Base-by-base conservation (phyloP, 2,113 vertebrate genomes). In the Lophius piscatorius region DNA sequence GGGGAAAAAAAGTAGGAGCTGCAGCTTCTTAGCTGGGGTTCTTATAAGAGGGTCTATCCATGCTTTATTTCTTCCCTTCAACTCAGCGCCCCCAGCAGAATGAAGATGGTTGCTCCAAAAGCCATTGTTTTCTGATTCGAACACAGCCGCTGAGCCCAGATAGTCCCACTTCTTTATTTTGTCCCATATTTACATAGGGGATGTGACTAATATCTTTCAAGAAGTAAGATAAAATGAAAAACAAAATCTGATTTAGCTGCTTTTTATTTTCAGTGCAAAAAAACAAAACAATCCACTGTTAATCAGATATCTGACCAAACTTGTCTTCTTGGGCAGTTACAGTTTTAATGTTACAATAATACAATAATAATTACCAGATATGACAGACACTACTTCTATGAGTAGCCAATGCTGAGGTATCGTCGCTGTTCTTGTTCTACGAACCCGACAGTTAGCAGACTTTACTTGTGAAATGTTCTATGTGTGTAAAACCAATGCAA, bases 1-100 rank as follows among this genome's bases (percentile, higher is more conserved):
- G 83, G 83, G 75, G 20, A 5, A n/a, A 14, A n/a, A 26, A 45
- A 61, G 31, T 46, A 34, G 34, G 55, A 52, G 71, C 65, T 55
- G 36, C 51, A 67, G 74, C 79, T 60, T 62, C 68, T 67, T 26
- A 63, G 54, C 56, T 70, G 38, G 40, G 48, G 50, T 4, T 21
- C 61, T 52, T 57, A 74, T 35, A 22, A 42, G 56, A 48, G 74
- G 24, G 23, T 62, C 63, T 72, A 16, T 44, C 39, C 57, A 51
- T 21, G 28, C 21, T 41, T 16, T 44, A 61, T 50, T 44, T 10
- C 18, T 18, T 38, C 29, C 48, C 63, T 54, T 49, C 58, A 63
- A 59, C 64, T 70, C 57, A 18, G 65, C 20, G 67, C 72, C 51
- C 11, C 44, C 13, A 47, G 52, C 28, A 44, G 20, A 60, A 52